These are phyloP conservation scores for Synodontis membranacea DNA, from an alignment of 2,113 vertebrate species.

Conservation along the genomic window DNA sequence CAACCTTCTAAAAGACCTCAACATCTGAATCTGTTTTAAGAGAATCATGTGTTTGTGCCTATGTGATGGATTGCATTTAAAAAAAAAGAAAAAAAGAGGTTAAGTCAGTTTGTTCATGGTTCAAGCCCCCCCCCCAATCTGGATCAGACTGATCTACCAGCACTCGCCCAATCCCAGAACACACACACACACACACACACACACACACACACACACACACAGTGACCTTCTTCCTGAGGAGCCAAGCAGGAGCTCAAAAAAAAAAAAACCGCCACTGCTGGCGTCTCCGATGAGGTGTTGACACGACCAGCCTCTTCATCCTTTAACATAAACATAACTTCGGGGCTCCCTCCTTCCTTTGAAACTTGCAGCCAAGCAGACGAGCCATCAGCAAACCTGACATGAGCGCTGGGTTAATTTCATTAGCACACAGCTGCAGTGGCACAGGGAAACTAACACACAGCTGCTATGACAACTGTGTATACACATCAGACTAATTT, in stretches of 20 bases:
- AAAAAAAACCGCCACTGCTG: constrained; percentile 12
- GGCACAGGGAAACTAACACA: not conserved
- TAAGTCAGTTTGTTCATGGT: constrained; percentile 14
- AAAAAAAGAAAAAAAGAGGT: not conserved
- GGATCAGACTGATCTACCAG: constrained; percentile 27
- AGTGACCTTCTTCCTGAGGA: constrained; percentile 28
- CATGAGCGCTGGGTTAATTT: not conserved
- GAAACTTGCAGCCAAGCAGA: constrained; percentile 11
- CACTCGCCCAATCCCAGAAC: constrained; percentile 23
- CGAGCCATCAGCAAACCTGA: not conserved
- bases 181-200: constrained; percentile 6
- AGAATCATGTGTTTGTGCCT: not conserved
- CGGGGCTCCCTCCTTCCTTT: constrained; percentile 13
- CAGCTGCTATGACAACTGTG: constrained; percentile 5
- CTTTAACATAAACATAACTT: constrained; percentile 35
- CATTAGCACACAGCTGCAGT: constrained; percentile 6
- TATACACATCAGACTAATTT: not conserved
- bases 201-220: constrained; percentile 7
- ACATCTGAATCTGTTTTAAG: constrained; percentile 1
- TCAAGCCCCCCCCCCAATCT: constrained; percentile 45
- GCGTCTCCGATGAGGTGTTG: constrained; percentile 44
- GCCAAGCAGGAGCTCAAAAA: constrained; percentile 40
- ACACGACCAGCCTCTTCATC: constrained; percentile 50
- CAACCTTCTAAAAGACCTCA: constrained; percentile 19
- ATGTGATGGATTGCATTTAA: constrained; percentile 9